Evolutionary conservation across 2,113 vertebrate species (phyloP), one percentile per base, ranked within the genome.

Genomic region (Sinocyclocheilus grahami): DNA sequence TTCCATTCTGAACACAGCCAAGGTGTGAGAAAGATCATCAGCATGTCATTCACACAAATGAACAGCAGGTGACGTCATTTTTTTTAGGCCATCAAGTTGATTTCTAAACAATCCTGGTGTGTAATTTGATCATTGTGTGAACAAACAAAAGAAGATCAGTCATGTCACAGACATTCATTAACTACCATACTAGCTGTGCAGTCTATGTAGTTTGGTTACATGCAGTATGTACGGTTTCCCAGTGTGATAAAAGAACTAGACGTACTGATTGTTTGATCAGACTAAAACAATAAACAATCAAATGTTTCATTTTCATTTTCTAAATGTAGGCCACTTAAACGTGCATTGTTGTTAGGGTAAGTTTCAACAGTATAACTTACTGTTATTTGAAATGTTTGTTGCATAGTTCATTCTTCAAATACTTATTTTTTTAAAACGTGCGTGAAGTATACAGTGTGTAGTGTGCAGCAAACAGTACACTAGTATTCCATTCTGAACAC

Each of bases 61-160:
- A 37, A 71, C 81, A 83, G 63, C 11, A 71, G 46, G 62, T 80
- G 80, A 42, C 16, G n/a, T 33, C 4, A 8, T n/a, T 5, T 2
- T 42, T n/a, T 55, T 55, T 27, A 55, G 42, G 46, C 46, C 16
- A 7, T 39, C 53, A 12, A 62, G 53, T 60, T 63, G 33, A 81
- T n/a, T 46, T 42, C 18, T 48, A 65, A 48, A 65, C n/a, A 65
- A 77, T 27, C 12, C 46, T 48, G 46, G 74, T 77, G 24, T 27
- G 27, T 51, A 77, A 39, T 39, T 60, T 24, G n/a, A 51, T 24
- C 37, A 80, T 80, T 80, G 58, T 80, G 78, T 81, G 79, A 81
- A 69, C 65, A 71, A 71, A 83, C 60, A 46, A 78, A 78, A 71
- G 81, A 51, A 83, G 63, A 83, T n/a, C 63, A 18, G 39, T 46